Conservation (phyloP, 1,140 invertebrate species). For the Oncopodura yosiiana region DNA sequence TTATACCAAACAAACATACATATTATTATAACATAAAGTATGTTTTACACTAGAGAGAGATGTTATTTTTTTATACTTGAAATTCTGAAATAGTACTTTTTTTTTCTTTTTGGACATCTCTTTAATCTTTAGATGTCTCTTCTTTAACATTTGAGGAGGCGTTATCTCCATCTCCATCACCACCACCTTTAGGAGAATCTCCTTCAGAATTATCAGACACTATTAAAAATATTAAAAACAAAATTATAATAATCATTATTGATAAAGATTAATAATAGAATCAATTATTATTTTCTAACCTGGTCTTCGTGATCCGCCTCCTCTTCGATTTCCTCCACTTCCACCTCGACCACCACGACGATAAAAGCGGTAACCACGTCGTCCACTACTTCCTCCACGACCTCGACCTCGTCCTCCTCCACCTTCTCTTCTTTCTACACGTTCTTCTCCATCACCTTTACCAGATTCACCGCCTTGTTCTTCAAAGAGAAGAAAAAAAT, state of each 20-base stretch:
- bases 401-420: constrained; percentile 37
- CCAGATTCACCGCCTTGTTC: constrained; percentile 28
- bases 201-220: constrained; percentile 40
- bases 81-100: not conserved
- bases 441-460: constrained; percentile 21
- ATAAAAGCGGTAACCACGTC: constrained; percentile 24
- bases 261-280: not conserved
- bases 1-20: too few species aligned
- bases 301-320: constrained; percentile 22
- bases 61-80: too few species aligned
- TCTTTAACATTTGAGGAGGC: constrained; percentile 2
- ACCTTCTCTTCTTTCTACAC: constrained; percentile 29
- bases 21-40: too few species aligned
- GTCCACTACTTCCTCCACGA: constrained; percentile 36
- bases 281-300: not conserved
- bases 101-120: not conserved
- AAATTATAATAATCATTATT: not conserved
- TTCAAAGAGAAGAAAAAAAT: not conserved
- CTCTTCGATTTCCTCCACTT: constrained; percentile 29
- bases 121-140: not conserved
- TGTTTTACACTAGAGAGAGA: too few species aligned
- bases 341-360: constrained; percentile 36
- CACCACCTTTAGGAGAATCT: constrained; percentile 31
- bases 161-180: constrained; percentile 37
- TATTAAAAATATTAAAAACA: too few species aligned